Percentiles rank a stretch among this genome's conserved stretches.
Conservation (phyloP, 2,113 vertebrate species). For the Pelmatolapia mariae region DNA sequence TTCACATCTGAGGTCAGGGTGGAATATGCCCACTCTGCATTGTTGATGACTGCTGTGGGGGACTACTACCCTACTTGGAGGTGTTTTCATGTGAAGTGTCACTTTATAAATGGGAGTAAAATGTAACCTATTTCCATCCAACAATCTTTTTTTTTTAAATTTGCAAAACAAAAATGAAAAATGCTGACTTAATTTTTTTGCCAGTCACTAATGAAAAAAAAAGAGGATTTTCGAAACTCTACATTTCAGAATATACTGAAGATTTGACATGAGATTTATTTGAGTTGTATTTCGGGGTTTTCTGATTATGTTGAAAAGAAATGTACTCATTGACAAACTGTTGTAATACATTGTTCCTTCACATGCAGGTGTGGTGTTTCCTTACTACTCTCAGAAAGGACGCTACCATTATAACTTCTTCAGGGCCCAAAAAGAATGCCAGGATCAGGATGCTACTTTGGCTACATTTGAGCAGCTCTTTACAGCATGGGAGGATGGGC, state of each 20-base stretch:
- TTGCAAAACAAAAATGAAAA: not conserved
- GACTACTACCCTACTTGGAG: not conserved
- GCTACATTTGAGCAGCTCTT: slow-evolving; percentile 89
- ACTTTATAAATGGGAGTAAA: not conserved
- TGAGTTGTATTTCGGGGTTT: not conserved
- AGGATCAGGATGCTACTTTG: slow-evolving; percentile 78
- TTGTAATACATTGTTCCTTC: not conserved
- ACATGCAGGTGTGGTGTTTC: slow-evolving; percentile 84
- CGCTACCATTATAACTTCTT: slow-evolving; percentile 86
- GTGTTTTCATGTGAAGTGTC: not conserved
- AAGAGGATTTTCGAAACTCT: not conserved
- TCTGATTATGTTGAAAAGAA: not conserved
- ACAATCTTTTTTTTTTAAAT: not conserved
- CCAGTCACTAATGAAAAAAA: not conserved
- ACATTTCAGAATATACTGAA: not conserved
- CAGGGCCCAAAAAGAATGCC: slow-evolving; percentile 76
- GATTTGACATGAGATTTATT: not conserved
- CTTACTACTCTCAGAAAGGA: slow-evolving; percentile 80
- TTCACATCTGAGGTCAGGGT: not conserved
- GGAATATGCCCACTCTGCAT: not conserved
- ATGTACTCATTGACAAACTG: not conserved
- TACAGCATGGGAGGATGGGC: slow-evolving; percentile 77
- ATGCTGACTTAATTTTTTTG: not conserved
- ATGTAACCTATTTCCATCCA: not conserved
- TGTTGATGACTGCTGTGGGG: not conserved